Conservation (phyloP, 2,888 invertebrate genomes). For the Horisme vitalbata region DNA sequence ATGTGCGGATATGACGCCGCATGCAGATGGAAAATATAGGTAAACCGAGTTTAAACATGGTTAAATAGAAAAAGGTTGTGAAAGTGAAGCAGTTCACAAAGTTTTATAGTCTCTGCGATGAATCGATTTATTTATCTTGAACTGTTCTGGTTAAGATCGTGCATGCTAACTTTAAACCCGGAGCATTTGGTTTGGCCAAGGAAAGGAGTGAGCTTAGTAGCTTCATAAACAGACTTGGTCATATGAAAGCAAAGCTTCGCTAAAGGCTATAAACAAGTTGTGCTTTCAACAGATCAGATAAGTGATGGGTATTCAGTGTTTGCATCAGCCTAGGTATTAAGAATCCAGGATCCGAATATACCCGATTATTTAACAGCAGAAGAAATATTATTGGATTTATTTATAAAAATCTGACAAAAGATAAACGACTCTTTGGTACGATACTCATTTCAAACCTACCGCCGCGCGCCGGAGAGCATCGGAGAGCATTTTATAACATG, state of each 20-base stretch:
- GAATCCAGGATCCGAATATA: no score
- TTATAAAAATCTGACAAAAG: no score
- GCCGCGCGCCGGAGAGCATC: no score
- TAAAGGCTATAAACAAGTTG: not conserved
- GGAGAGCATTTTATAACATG: no score
- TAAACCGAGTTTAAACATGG: slow-evolving; percentile 3
- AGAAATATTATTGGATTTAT: no score
- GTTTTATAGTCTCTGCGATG: slow-evolving; percentile 10
- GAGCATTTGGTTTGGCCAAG: slow-evolving; percentile 16
- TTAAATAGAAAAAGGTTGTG: slow-evolving; percentile 21
- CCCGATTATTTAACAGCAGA: no score
- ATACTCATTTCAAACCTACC: no score
- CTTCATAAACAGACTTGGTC: slow-evolving; percentile 26
- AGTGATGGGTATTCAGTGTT: no score
- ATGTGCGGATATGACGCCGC: slow-evolving; percentile 47
- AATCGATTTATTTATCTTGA: slow-evolving; percentile 21
- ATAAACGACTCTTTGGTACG: no score
- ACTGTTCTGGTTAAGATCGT: slow-evolving; percentile 19
- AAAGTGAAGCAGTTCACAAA: slow-evolving; percentile 21
- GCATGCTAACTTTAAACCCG: slow-evolving; percentile 10
- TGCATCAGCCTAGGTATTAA: no score
- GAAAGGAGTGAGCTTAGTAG: slow-evolving; percentile 6
- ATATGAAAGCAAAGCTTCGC: not conserved
- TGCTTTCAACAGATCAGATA: no score
- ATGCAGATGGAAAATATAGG: slow-evolving; percentile 37